Evolutionary conservation across 2,113 vertebrate species (phyloP), one percentile per base, ranked within the genome.

Genomic region (Strix uralensis): DNA sequence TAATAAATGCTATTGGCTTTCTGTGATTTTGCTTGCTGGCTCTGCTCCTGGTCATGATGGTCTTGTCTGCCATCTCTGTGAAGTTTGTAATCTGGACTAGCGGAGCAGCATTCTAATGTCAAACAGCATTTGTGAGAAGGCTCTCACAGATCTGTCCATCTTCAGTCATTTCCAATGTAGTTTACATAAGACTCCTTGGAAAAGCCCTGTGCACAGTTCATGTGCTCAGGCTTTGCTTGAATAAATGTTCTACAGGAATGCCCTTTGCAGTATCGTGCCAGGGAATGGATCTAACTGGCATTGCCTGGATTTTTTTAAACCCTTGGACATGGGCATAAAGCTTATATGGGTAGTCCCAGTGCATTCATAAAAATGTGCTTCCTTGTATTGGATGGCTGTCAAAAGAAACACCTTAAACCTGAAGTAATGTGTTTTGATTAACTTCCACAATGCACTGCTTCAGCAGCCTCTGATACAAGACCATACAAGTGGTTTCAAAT

Each of bases 201-300:
- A 77, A 62, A 13, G 0, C 10, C 17, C 7, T 11, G 12, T 49
- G 57, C 16, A 0, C 3, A 15, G 40, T 10, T 58, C 4, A 8
- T 2, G 0, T 54, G 57, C 46, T 83, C 36, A 27, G 67, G 27
- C 44, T 88, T 80, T 72, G 22, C 30, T 66, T 63, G 40, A 38
- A 40, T 13, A 42, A 58, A 1, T 13, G 4, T 55, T 51, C 54
- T 36, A 6, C 44, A 71, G 69, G 61, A 67, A 29, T 72, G 29
- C 32, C 14, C 46, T 70, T 15, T 70, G 67, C 27, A 25, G 18
- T 42, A 4, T 44, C 2, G 0, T 73, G 20, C 22, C 7, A 30
- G 20, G n/a, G 47, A 54, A 47, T 16, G 27, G 40, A 44, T 82
- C 16, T 59, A 26, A 27, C 1, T 5, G 8, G 1, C 16, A 15